Base-by-base conservation (phyloP, 2,888 invertebrate species). In the Odontocolon sp. region DNA sequence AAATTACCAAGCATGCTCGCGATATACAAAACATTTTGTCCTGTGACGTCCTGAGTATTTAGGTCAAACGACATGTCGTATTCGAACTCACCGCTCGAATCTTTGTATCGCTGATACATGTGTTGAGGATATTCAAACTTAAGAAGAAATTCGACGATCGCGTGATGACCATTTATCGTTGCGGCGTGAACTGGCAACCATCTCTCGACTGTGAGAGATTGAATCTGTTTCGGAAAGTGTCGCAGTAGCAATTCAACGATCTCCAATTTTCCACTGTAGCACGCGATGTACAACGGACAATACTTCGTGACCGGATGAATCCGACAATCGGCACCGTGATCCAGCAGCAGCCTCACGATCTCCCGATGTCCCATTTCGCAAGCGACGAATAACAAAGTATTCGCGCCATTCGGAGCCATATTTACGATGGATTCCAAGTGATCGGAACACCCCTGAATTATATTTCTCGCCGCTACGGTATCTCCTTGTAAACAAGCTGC, bases 121-220 rank as follows among this genome's bases (percentile, higher is more conserved):
- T 93, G 91, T 28, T 94, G 92, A 0, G 98, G 97, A 91, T 98
- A 99, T 0, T 94, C 92, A 89, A 95, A 96, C 83, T 94, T 93
- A 8, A 99, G 93, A 8, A 99, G 92, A 64, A 96, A 91, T 69
- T 96, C 95, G 68, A 98, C 93, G 31, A 98, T 91, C 8, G 93
- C 88, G 23, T 94, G 92, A 89, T 98, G 97, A 0, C 97, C 97
- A 84, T 97, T 96, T 85, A 97, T 96, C 78, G 96, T 95, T 42
- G 97, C 97, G 4, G 98, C 97, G 91, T 99, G 99, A 18, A 98
- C 92, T 0, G 98, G 98, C 77, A 98, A 91, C 96, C 98, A 97
- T 84, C 95, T 94, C 89, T 98, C 98, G 0, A 97, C 97, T 0
- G 98, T 98, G 80, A 95, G 94, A 91, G 95, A 94, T 91, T 95